phyloP scores from a whole-genome alignment of 2,888 invertebrate species.

The Oscheius sp. region DNA sequence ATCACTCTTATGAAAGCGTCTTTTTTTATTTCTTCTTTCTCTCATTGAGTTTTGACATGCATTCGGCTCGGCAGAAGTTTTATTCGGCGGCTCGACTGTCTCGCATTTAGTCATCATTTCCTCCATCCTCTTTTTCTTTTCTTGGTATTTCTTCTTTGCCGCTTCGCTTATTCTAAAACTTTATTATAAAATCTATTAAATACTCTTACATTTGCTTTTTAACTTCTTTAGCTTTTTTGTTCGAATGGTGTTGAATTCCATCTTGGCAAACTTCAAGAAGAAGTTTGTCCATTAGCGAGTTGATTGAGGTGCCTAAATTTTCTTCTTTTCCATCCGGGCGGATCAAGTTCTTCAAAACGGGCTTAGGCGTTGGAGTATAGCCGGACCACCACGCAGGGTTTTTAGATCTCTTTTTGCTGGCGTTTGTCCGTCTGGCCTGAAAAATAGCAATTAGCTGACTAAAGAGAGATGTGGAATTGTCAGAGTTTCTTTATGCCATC shows the following conservation, averaged over 20 bases:
- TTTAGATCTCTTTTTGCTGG: not conserved
- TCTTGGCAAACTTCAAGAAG: constrained; percentile 42
- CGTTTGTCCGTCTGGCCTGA: no score
- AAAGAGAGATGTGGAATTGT: no score
- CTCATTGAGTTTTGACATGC: constrained; percentile 6
- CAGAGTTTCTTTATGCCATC: no score
- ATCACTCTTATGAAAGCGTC: constrained; percentile 3
- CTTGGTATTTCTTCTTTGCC: constrained; percentile 22
- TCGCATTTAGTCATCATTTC: constrained; percentile 6
- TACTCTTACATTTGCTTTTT: not conserved
- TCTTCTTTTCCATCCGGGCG: constrained; percentile 24
- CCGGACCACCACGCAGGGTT: constrained; percentile 10
- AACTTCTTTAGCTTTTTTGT: not conserved
- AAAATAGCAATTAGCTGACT: no score
- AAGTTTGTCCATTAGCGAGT: constrained; percentile 29
- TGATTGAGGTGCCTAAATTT: constrained; percentile 31
- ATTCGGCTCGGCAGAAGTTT: not conserved
- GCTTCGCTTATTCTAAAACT: not conserved
- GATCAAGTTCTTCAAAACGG: constrained; percentile 14
- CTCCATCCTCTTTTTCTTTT: constrained; percentile 23
- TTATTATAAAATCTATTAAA: no score
- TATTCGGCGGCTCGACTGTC: not conserved
- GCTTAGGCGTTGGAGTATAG: constrained; percentile 37
- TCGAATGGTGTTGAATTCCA: constrained; percentile 38
- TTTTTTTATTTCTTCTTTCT: constrained; percentile 26